Evolutionary conservation across 2,888 invertebrate genomes (phyloP), one percentile per base, ranked within the genome.

Genomic region (Blomia tropicalis): DNA sequence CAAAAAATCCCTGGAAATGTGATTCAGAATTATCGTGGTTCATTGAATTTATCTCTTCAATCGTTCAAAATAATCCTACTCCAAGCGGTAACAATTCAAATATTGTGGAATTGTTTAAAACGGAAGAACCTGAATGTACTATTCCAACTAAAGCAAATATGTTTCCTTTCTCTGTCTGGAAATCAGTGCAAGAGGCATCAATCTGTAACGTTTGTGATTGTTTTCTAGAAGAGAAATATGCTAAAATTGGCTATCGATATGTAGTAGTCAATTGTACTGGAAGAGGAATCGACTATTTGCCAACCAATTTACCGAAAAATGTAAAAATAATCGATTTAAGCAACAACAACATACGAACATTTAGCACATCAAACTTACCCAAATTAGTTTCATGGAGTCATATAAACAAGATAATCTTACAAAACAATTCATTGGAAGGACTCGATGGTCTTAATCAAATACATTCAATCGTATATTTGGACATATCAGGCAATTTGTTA

Each of bases 401-500:
- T 14, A 56, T 68, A 0, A 60, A 60, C 3, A 64, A 64, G 59
- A 43, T 68, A n/a, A 59, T 66, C 58, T 53, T 68, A 53, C 63
- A 66, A 47, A 67, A 68, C 53, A 68, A 68, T 47, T 44, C 61
- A 7, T 64, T 68, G 22, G 64, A 65, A 44, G 66, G 67, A 4
- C 60, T 68, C 0, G 65, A 66, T 61, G 68, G 66, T 11, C 44
- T 63, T 4, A 64, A 65, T 22, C 30, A 32, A 30, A 65, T 60
- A 27, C 65, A 64, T 61, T 66, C 62, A 43, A 51, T 68, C 22
- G 64, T 66, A 3, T 64, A 63, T 4, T 43, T 68, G 5, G 63
- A 68, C 63, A 62, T 68, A 0, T 63, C 63, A 2, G 58, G 64
- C 25, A 69, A 69, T 58, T 64, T 61, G n/a, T 59, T 69, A 27